Evolutionary conservation across 2,797 vertebrate genomes (phyloP).

Genomic region (Molossus alvarezi): DNA sequence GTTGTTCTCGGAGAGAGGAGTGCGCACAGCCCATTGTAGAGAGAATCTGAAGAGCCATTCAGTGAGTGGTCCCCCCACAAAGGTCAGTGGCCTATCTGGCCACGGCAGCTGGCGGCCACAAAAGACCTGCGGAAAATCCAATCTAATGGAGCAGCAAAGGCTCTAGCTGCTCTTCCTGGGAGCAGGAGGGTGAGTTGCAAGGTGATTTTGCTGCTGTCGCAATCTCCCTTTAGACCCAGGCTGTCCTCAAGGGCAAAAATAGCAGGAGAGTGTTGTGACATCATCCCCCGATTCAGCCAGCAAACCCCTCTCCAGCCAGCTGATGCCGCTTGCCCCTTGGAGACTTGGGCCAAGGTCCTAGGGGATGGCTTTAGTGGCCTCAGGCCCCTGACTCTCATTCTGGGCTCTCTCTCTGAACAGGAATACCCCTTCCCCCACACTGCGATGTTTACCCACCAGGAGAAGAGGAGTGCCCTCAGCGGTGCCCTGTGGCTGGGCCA

Average conservation of each 20-base stretch:
- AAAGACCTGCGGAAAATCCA: conserved; percentile 75
- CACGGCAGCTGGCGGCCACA: conserved; percentile 74
- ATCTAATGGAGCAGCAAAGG: conserved; percentile 37
- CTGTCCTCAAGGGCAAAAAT: conserved; percentile 81
- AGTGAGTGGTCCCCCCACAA: conserved; percentile 43
- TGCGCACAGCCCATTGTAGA: background rate
- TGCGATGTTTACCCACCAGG: background rate
- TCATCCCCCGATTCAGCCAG: conserved; percentile 72
- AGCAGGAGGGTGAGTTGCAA: conserved; percentile 69
- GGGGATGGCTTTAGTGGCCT: background rate
- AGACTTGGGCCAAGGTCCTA: conserved; percentile 53
- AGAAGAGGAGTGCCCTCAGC: background rate
- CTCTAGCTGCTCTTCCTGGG: conserved; percentile 52
- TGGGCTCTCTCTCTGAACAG: conserved; percentile 15
- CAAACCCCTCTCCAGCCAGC: conserved; percentile 57
- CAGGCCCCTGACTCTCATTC: background rate
- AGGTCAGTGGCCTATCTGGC: conserved; percentile 75
- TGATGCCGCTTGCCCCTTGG: conserved; percentile 32
- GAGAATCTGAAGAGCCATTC: conserved; percentile 60
- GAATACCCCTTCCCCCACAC: background rate
- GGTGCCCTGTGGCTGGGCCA: background rate
- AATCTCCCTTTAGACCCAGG: conserved; percentile 78
- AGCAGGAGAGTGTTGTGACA: conserved; percentile 80
- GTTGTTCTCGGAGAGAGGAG: conserved; percentile 44
- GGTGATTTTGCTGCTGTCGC: conserved; percentile 76